phyloP scores from a whole-genome alignment of 2,888 invertebrate species.

The Thysanoteuthis rhombus region DNA sequence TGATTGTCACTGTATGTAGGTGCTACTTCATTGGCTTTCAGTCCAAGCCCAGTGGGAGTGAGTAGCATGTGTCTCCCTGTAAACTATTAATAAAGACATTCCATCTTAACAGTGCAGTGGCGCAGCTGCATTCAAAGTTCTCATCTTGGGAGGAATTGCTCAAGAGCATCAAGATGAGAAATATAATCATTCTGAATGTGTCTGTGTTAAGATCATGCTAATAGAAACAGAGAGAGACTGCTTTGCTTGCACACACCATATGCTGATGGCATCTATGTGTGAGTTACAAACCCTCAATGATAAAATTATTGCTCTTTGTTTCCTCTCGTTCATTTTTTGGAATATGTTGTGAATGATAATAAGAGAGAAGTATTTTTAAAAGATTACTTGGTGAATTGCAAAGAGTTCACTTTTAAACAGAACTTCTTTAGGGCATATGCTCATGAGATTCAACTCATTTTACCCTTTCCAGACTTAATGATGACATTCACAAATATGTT shows the following conservation, averaged over 20 bases:
- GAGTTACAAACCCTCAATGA: neutral
- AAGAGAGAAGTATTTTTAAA: neutral
- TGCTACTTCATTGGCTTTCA: neutral
- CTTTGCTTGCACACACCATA: neutral
- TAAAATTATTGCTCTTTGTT: neutral
- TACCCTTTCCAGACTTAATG: neutral
- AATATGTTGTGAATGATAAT: neutral
- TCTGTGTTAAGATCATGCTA: neutral
- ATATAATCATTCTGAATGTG: neutral
- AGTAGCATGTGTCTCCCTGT: neutral
- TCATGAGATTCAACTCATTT: neutral
- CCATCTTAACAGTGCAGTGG: neutral
- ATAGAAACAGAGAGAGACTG: neutral
- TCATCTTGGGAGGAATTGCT: neutral
- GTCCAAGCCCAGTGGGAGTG: neutral
- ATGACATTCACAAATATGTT: neutral
- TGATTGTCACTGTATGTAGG: neutral
- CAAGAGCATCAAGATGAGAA: neutral
- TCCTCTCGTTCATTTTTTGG: neutral
- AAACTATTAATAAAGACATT: neutral
- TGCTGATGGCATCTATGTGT: neutral
- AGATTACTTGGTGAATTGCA: neutral
- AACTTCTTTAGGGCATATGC: neutral
- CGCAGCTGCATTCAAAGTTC: neutral
- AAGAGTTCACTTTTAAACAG: neutral